These are phyloP conservation scores for Paratrypauchen microcephalus DNA, from an alignment of 2,797 vertebrate genomes.

Conservation along the genomic window DNA sequence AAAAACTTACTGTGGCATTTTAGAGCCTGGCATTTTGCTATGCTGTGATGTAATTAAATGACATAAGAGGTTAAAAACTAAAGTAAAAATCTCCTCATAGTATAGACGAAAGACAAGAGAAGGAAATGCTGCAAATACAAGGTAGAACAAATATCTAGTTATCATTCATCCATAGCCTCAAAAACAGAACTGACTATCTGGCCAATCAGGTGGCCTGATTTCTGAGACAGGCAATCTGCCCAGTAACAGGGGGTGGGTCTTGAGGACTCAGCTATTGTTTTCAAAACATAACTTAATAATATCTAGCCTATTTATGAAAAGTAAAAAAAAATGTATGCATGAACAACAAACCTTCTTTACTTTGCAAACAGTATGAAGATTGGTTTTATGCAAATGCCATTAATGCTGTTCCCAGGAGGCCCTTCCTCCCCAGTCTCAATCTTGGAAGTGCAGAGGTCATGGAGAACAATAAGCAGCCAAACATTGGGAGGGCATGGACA, in stretches of 20 bases:
- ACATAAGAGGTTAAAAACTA: neutral
- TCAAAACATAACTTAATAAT: neutral
- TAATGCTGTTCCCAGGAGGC: constrained; percentile 32
- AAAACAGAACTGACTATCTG: neutral
- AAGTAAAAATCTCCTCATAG: neutral
- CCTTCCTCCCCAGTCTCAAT: constrained; percentile 16
- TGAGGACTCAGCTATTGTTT: neutral
- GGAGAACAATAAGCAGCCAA: constrained; percentile 48
- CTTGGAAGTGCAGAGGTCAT: constrained; percentile 43
- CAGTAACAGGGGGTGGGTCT: constrained; percentile 6
- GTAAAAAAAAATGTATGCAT: neutral
- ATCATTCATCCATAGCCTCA: neutral
- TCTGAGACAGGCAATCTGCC: neutral
- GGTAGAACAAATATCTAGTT: neutral
- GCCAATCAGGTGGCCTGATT: neutral
- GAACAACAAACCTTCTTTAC: neutral
- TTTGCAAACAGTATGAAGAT: neutral
- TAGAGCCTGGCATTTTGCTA: constrained; percentile 4
- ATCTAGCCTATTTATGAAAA: neutral
- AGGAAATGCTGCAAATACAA: neutral
- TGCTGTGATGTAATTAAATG: constrained; percentile 3
- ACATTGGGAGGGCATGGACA: constrained; percentile 24
- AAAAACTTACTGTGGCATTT: neutral
- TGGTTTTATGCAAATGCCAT: constrained; percentile 43
- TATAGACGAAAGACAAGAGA: neutral